Percentiles rank a stretch among this genome's conserved stretches.
phyloP scores from a whole-genome alignment of 2,888 invertebrate genomes.

The Nemurella pictetii region DNA sequence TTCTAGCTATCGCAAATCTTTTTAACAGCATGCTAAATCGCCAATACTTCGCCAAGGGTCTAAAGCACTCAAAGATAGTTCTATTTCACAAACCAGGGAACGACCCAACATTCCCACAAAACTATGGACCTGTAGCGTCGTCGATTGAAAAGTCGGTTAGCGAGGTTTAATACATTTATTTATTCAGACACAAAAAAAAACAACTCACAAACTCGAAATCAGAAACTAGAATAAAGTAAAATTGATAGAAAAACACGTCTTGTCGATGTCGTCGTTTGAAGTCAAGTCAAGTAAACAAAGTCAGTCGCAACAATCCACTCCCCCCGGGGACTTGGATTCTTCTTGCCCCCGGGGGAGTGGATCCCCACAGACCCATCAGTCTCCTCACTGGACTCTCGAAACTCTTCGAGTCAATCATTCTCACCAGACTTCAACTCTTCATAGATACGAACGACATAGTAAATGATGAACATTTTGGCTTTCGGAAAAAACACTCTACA shows the following conservation, averaged over 20 bases:
- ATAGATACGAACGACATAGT: slow-evolving; percentile 37
- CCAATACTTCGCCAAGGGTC: slow-evolving; percentile 23
- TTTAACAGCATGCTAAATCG: background rate
- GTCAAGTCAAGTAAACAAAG: too few species aligned
- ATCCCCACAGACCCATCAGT: slow-evolving; percentile 45
- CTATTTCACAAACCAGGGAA: slow-evolving; percentile 45
- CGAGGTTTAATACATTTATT: too few species aligned
- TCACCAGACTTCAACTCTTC: slow-evolving; percentile 23
- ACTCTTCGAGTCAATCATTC: background rate
- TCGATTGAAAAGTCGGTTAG: too few species aligned
- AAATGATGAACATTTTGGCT: slow-evolving; percentile 28
- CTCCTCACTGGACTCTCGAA: slow-evolving; percentile 39
- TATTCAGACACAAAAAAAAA: background rate
- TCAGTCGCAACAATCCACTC: too few species aligned
- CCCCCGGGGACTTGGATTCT: too few species aligned
- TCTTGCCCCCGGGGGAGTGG: too few species aligned
- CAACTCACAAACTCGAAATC: too few species aligned
- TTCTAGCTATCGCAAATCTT: background rate
- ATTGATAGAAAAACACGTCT: too few species aligned
- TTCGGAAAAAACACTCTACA: slow-evolving; percentile 10
- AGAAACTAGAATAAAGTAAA: too few species aligned
- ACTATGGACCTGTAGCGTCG: too few species aligned
- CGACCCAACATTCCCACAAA: slow-evolving; percentile 35
- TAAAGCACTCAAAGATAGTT: slow-evolving; percentile 44
- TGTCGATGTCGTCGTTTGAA: too few species aligned